These are phyloP conservation scores for Danaus chrysippus DNA, from an alignment of 2,888 invertebrate species.

Conservation along the genomic window DNA sequence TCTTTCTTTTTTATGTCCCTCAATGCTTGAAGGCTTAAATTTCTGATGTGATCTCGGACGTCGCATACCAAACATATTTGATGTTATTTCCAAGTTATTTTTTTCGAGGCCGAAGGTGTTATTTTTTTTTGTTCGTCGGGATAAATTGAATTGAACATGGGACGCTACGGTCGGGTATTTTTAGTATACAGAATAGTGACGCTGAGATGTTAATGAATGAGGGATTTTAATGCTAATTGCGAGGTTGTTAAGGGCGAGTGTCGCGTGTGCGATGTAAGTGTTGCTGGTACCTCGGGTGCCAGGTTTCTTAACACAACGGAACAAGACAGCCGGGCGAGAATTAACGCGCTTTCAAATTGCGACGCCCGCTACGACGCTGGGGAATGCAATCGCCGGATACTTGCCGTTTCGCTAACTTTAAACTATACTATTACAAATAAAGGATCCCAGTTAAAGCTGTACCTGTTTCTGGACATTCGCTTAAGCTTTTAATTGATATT, in stretches of 20 bases:
- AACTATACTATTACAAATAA: slow-evolving; percentile 24
- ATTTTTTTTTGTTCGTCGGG: slow-evolving; percentile 53
- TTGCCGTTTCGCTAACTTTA: slow-evolving; percentile 32
- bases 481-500: no score
- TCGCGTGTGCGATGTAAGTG: slow-evolving; percentile 10
- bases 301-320: slow-evolving; percentile 37
- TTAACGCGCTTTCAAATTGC: slow-evolving; percentile 43
- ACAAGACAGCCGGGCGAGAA: slow-evolving; percentile 48
- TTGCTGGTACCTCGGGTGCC: slow-evolving; percentile 28
- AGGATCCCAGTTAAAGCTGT: slow-evolving; percentile 7
- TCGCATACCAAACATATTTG: slow-evolving; percentile 77
- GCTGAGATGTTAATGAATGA: slow-evolving; percentile 4
- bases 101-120: slow-evolving; percentile 39
- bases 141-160: slow-evolving; percentile 55
- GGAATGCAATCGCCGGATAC: slow-evolving; percentile 31
- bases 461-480: no score
- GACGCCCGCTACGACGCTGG: slow-evolving; percentile 29
- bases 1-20: slow-evolving; percentile 53
- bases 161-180: slow-evolving; percentile 31
- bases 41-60: slow-evolving; percentile 74
- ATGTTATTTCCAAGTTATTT: slow-evolving; percentile 55
- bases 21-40: slow-evolving; percentile 70
- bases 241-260: slow-evolving; percentile 5
- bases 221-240: slow-evolving; percentile 15
- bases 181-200: slow-evolving; percentile 24